Base-by-base conservation (phyloP, 2,888 invertebrate species). In the Lasius platythorax region DNA sequence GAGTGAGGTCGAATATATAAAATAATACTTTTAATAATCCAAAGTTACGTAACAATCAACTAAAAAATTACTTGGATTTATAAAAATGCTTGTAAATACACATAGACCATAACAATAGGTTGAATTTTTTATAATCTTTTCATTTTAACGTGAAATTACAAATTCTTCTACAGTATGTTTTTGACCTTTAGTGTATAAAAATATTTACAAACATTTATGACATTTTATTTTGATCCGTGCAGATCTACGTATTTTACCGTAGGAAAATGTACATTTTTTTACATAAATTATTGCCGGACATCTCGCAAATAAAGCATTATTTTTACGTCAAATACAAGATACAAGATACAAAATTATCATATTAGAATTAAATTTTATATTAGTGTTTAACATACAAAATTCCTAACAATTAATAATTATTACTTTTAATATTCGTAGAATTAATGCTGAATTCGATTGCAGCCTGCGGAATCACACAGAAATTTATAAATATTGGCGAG, bases 151-250 rank as follows among this genome's bases (percentile, higher is more conserved):
- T 63, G 37, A 37, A 37, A 61, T 74, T 74, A 50, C 28, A 33
- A 66, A 79, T 78, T 61, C 68, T 67, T 46, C 37, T 50, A 46
- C 46, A n/a, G 40, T 43, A 63, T 72, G 84, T 58, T 72, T 79
- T 72, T 46, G 23, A 33, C 5, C 11, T 43, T 6, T 43, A 33
- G 0, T 23, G 23, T 23, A 23, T 23, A 23, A 23, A 23, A 23
- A 23, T 18, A 43, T 8, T 30, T 15, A 67, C 56, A 79, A 79
- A 79, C 33, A 79, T 61, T 72, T 58, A 40, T 28, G 11, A 30
- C 6, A 43, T 0, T 72, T 70, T 79, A 79, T 79, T 79, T 79
- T 46, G 0, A 40, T 79, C 11, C 30, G 28, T 23, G 58, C 43
- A 33, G 3, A 72, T 6, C 43, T 79, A 58, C 33, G 33, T 37